Conservation (phyloP, 2,888 invertebrate species). For the Malachius bipustulatus region DNA sequence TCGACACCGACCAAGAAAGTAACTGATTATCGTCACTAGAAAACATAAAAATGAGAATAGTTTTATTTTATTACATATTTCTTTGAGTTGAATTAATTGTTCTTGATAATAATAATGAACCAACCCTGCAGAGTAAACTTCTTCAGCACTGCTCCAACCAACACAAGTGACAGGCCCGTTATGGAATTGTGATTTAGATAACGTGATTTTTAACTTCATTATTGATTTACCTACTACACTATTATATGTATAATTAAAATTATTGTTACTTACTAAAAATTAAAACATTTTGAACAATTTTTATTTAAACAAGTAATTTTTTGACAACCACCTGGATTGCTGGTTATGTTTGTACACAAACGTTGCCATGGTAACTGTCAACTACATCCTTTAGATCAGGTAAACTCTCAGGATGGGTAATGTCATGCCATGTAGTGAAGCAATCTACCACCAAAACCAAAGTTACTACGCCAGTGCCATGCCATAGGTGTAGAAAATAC, state of each 20-base stretch:
- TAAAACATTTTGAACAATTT: too few relatives aligned
- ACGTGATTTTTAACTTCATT: slow-evolving; percentile 75
- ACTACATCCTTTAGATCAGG: too few relatives aligned
- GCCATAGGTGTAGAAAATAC: too few relatives aligned
- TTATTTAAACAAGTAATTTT: too few relatives aligned
- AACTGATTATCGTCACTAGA: slow-evolving; percentile 85
- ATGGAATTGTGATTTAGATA: slow-evolving; percentile 65
- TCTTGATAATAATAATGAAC: slow-evolving; percentile 18
- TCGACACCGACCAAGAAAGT: slow-evolving; percentile 77
- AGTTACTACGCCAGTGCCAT: too few relatives aligned
- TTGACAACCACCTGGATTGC: too few relatives aligned
- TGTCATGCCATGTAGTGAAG: too few relatives aligned
- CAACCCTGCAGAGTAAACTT: slow-evolving; percentile 83
- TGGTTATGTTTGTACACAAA: slow-evolving; percentile 3
- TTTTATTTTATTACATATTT: slow-evolving; percentile 1
- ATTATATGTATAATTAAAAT: too few relatives aligned
- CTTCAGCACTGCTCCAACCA: slow-evolving; percentile 89
- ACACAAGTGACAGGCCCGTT: slow-evolving; percentile 76
- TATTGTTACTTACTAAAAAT: too few relatives aligned
- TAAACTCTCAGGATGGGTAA: too few relatives aligned
- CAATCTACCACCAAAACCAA: too few relatives aligned
- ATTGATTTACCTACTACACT: slow-evolving; percentile 14
- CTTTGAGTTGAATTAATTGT: slow-evolving; percentile 5
- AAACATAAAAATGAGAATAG: too few relatives aligned
- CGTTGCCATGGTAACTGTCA: neutral